Evolutionary conservation across 2,113 vertebrate species (phyloP).

Genomic region (Corythornis cristatus): DNA sequence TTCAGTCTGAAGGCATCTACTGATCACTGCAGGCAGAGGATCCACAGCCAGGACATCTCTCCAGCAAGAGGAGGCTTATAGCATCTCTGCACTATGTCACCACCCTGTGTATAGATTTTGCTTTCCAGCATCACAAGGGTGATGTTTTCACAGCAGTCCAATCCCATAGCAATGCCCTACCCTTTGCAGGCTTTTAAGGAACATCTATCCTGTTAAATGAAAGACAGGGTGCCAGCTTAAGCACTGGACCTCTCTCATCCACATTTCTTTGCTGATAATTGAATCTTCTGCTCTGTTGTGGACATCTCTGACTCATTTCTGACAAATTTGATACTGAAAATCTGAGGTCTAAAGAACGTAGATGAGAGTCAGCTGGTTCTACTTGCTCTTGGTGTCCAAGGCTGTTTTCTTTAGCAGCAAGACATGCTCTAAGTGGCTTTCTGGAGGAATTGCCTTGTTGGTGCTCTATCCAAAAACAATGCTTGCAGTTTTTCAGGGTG

Average conservation of each 20-base stretch:
- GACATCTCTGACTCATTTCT: neutral
- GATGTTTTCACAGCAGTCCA: neutral
- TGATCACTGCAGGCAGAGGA: neutral
- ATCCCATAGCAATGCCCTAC: too few species aligned
- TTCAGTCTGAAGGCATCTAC: rapidly evolving
- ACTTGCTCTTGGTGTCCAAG: neutral
- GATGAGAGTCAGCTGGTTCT: neutral
- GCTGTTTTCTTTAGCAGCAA: neutral
- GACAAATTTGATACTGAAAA: neutral
- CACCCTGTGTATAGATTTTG: rapidly evolving
- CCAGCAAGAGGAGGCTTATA: neutral
- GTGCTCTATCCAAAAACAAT: neutral
- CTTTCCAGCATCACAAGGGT: neutral
- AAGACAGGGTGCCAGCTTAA: neutral
- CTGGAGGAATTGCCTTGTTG: neutral
- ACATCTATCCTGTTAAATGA: neutral
- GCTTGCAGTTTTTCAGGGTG: neutral
- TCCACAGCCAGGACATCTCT: neutral
- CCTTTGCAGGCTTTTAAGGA: neutral
- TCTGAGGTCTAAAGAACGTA: neutral
- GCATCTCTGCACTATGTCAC: rapidly evolving
- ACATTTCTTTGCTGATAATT: neutral
- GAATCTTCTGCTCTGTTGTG: rapidly evolving
- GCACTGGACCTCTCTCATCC: rapidly evolving
- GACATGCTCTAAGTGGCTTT: neutral